These are phyloP conservation scores for Pteropus alecto DNA, from an alignment of 2,113 vertebrate genomes.

Conservation along the genomic window DNA sequence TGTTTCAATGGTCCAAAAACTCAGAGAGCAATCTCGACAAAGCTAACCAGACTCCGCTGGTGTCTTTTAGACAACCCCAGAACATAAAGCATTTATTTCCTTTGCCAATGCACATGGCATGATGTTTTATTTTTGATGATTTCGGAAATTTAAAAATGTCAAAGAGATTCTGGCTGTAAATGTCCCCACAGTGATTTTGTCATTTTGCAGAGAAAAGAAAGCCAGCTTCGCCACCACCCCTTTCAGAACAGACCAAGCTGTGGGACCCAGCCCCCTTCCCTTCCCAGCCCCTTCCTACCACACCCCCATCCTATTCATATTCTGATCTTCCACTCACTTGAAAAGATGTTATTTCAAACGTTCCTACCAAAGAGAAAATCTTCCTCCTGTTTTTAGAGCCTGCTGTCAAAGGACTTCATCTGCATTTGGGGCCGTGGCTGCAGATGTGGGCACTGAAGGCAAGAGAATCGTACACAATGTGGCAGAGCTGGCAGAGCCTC, in stretches of 20 bases:
- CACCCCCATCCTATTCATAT: slow-evolving; percentile 64
- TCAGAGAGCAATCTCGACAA: slow-evolving; percentile 30
- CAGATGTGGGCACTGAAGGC: neutral
- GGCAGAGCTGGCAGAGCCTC: too few relatives aligned
- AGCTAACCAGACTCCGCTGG: slow-evolving; percentile 20
- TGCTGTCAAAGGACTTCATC: slow-evolving; percentile 51
- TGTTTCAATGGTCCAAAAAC: slow-evolving; percentile 54
- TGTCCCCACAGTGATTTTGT: slow-evolving; percentile 70
- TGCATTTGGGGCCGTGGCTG: slow-evolving; percentile 39
- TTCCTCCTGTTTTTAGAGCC: slow-evolving; percentile 31
- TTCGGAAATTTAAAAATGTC: slow-evolving; percentile 70
- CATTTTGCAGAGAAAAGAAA: slow-evolving; percentile 65
- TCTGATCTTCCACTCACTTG: slow-evolving; percentile 68
- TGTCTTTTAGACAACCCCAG: slow-evolving; percentile 69
- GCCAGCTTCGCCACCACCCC: slow-evolving; percentile 17
- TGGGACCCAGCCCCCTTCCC: slow-evolving; percentile 45
- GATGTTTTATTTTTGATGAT: slow-evolving; percentile 77
- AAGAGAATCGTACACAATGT: neutral
- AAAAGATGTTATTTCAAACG: slow-evolving; percentile 74
- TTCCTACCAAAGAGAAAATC: slow-evolving; percentile 61
- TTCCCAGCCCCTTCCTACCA: slow-evolving; percentile 46
- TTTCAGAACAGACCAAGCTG: slow-evolving; percentile 40
- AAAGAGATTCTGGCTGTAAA: slow-evolving; percentile 67
- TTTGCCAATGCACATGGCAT: slow-evolving; percentile 44
- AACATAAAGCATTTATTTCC: slow-evolving; percentile 63